Percentiles rank a stretch among this genome's conserved stretches.
Conservation (phyloP, 2,888 invertebrate species). For the Heterodera filipjevi region DNA sequence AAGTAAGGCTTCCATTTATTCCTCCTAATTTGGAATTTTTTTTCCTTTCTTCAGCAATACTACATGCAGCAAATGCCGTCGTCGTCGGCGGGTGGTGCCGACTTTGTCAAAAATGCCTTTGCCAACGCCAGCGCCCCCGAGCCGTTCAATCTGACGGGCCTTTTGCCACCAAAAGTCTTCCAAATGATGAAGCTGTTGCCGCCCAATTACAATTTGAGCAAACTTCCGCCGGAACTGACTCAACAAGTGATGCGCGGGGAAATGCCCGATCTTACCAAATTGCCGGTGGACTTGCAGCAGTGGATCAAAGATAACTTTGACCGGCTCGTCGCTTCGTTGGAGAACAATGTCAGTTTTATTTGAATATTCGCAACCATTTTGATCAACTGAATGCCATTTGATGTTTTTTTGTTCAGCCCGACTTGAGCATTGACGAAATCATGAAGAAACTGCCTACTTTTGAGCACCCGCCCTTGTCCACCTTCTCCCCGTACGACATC, state of each 20-base stretch:
- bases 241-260: constrained; percentile 55
- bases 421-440: constrained; percentile 57
- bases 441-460: constrained; percentile 59
- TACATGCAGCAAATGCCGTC: constrained; percentile 50
- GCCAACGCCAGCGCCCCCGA: neutral
- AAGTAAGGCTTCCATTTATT: constrained; percentile 34
- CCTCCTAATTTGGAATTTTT: neutral
- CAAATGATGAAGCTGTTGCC: constrained; percentile 45
- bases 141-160: constrained; percentile 20
- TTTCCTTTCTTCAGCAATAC: constrained; percentile 47
- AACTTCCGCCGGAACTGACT: constrained; percentile 50
- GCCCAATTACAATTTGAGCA: constrained; percentile 46
- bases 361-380: neutral
- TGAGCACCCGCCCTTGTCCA: constrained; percentile 51
- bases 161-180: constrained; percentile 35
- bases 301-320: constrained; percentile 56
- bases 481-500: constrained; percentile 63
- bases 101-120: constrained; percentile 32
- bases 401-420: constrained; percentile 36
- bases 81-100: neutral
- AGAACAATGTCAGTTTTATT: constrained; percentile 29
- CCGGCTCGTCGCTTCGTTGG: constrained; percentile 44
- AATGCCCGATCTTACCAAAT: constrained; percentile 57
- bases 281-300: constrained; percentile 58
- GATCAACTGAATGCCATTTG: neutral